Conservation (phyloP, 2,113 vertebrate genomes). For the Gnathonemus longibarbis region DNA sequence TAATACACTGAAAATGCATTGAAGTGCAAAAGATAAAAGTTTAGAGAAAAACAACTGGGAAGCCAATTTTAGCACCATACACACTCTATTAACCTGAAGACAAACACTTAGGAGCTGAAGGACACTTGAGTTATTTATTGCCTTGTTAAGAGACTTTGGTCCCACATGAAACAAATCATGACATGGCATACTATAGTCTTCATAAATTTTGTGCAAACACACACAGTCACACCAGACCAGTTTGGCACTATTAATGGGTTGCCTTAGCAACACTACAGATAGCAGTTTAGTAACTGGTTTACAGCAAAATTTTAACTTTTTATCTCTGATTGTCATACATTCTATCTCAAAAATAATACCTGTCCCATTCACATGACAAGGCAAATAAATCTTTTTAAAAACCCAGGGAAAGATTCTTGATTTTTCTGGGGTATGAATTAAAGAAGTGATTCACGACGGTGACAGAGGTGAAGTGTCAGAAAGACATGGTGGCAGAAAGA, state of each 20-base stretch:
- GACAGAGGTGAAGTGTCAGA: neutral
- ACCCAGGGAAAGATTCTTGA: conserved; percentile 17
- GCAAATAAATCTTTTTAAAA: neutral
- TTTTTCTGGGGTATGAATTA: conserved; percentile 16
- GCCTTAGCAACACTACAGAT: neutral
- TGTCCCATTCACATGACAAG: neutral
- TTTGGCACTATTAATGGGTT: neutral
- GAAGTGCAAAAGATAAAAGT: neutral
- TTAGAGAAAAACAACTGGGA: conserved; percentile 2
- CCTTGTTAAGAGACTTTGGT: neutral
- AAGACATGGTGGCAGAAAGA: neutral
- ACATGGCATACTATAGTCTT: neutral
- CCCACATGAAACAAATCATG: neutral
- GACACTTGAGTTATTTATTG: conserved; percentile 13
- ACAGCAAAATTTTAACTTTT: neutral
- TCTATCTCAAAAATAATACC: neutral
- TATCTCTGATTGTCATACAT: neutral
- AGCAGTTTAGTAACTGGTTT: neutral
- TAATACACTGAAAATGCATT: neutral
- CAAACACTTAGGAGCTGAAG: conserved; percentile 9
- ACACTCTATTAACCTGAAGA: conserved; percentile 15
- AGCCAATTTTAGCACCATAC: neutral
- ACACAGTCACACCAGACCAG: neutral
- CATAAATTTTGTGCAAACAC: neutral
- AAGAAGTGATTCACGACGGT: neutral